phyloP scores from a whole-genome alignment of 2,797 vertebrate species.

The Balearica regulorum region DNA sequence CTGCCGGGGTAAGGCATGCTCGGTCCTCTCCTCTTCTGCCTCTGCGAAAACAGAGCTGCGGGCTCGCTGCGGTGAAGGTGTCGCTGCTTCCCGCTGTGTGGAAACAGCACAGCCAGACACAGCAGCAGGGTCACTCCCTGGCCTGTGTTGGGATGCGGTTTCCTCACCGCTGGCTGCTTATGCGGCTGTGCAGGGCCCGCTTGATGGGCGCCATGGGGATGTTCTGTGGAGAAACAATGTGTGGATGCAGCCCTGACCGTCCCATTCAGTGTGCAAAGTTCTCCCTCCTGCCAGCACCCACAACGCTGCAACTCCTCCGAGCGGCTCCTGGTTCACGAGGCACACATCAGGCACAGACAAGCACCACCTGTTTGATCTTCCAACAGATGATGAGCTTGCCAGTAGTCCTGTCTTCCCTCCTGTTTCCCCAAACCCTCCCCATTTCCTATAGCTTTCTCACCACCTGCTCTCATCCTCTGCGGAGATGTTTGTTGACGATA shows the following conservation, averaged over 20 bases:
- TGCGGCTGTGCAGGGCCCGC: not conserved
- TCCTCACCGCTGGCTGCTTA: not conserved
- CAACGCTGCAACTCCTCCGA: not conserved
- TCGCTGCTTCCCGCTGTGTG: not conserved
- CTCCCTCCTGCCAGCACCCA: not conserved
- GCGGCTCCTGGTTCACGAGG: not conserved
- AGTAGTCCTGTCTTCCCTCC: not conserved
- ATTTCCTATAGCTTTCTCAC: not conserved
- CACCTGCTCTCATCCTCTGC: not conserved
- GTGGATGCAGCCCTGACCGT: not conserved
- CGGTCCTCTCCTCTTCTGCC: not conserved
- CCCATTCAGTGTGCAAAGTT: not conserved
- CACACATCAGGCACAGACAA: not conserved
- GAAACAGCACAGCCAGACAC: not conserved
- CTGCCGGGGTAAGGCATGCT: not conserved
- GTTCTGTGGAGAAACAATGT: accelerated
- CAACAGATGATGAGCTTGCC: not conserved
- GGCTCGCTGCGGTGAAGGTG: not conserved
- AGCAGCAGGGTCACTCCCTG: not conserved
- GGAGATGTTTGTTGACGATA: not conserved
- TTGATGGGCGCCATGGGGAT: not conserved
- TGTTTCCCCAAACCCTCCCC: not conserved
- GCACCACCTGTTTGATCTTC: not conserved
- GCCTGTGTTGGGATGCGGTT: not conserved
- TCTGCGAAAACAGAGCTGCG: not conserved